Evolutionary conservation across 2,113 vertebrate genomes (phyloP).

Genomic region (Puntigrus tetrazona): DNA sequence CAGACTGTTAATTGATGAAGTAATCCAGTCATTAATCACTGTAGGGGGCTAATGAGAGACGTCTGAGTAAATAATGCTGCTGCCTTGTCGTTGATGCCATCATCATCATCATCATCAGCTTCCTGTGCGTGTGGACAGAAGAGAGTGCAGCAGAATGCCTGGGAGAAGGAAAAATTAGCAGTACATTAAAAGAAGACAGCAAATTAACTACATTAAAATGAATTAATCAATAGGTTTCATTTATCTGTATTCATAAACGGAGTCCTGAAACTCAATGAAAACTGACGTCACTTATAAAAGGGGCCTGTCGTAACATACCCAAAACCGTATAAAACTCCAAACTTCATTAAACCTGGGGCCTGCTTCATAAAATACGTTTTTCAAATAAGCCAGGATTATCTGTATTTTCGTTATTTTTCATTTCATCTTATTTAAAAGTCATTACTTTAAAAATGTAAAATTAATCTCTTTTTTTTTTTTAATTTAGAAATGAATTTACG

Average conservation of each 20-base stretch:
- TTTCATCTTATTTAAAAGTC: neutral
- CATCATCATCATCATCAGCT: conserved; percentile 24
- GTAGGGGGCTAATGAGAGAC: conserved; percentile 41
- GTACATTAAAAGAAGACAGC: conserved; percentile 43
- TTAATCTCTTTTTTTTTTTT: too few relatives aligned
- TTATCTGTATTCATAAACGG: neutral
- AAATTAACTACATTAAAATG: neutral
- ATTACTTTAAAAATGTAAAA: neutral
- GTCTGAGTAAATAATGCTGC: conserved; percentile 49
- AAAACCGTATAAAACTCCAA: too few relatives aligned
- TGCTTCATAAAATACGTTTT: too few relatives aligned
- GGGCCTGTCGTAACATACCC: too few relatives aligned
- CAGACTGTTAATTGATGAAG: conserved; percentile 56
- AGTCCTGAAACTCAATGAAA: neutral
- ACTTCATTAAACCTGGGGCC: too few relatives aligned
- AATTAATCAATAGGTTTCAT: neutral
- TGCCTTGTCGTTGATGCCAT: conserved; percentile 1
- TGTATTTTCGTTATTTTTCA: too few relatives aligned
- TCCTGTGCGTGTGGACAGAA: conserved; percentile 60
- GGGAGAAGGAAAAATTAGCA: conserved; percentile 22
- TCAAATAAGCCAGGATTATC: too few relatives aligned
- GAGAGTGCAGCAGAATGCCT: conserved; percentile 74
- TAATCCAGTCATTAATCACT: conserved; percentile 58
- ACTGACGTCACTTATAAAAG: too few relatives aligned
- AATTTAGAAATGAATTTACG: too few relatives aligned